phyloP scores from a whole-genome alignment of 2,888 invertebrate species.

The Zonitis immaculata region DNA sequence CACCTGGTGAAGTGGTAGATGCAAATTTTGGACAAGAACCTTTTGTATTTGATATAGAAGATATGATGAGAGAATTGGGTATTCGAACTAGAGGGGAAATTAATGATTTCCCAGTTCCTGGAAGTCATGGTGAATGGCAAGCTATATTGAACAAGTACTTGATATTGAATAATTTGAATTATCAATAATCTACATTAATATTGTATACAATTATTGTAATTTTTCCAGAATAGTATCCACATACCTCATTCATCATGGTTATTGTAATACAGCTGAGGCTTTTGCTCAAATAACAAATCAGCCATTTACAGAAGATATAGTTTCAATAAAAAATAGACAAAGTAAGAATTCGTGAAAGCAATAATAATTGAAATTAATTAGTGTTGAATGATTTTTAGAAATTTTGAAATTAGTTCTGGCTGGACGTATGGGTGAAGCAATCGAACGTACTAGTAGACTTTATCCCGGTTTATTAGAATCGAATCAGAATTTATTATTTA shows the following conservation, averaged over 20 bases:
- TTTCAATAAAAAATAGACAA: constrained; percentile 94
- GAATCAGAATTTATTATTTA: constrained; percentile 87
- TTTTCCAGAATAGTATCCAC: constrained; percentile 86
- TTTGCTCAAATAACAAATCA: constrained; percentile 89
- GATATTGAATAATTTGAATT: not conserved
- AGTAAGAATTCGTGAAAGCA: constrained; percentile 59
- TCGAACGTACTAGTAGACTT: constrained; percentile 79
- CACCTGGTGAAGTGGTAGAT: constrained; percentile 96
- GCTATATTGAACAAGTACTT: constrained; percentile 84
- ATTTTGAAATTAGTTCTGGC: constrained; percentile 88
- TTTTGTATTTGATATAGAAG: constrained; percentile 96
- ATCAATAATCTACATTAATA: constrained; percentile 6
- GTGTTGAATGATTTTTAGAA: constrained; percentile 55
- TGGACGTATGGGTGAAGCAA: constrained; percentile 94
- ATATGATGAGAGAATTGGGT: constrained; percentile 90
- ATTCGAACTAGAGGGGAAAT: constrained; percentile 78
- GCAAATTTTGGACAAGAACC: constrained; percentile 98
- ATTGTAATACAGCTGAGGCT: constrained; percentile 92
- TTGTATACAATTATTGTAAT: constrained; percentile 2
- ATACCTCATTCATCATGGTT: constrained; percentile 97
- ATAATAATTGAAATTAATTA: not conserved
- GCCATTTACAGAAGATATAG: constrained; percentile 85
- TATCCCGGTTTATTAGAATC: constrained; percentile 92
- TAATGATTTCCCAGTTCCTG: constrained; percentile 80
- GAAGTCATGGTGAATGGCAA: constrained; percentile 88